Percentiles rank a stretch among this genome's conserved stretches.
Conservation (phyloP, 2,113 vertebrate genomes). For the Anolis carolinensis region DNA sequence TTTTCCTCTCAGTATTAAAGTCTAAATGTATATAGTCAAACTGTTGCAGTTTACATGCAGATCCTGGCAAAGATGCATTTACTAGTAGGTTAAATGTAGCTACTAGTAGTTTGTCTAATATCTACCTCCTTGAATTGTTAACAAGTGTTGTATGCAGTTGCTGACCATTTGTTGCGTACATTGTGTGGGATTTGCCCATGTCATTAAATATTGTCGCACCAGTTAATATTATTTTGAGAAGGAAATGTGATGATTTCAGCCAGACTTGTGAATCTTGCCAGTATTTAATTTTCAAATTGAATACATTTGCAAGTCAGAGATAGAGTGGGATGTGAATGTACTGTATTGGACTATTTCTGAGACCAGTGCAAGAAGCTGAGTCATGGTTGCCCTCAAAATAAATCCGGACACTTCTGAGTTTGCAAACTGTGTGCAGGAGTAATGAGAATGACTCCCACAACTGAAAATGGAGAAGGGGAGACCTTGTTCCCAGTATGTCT, state of each 20-base stretch:
- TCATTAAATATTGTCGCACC: not conserved
- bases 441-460: not conserved
- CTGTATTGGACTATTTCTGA: not conserved
- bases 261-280: not conserved
- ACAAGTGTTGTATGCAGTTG: not conserved
- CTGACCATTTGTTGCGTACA: not conserved
- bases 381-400: conserved; percentile 17
- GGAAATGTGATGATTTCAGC: not conserved
- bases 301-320: not conserved
- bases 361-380: not conserved
- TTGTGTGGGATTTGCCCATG: not conserved
- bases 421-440: not conserved
- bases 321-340: not conserved
- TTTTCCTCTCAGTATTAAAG: not conserved
- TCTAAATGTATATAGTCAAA: not conserved
- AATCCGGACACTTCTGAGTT: not conserved
- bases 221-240: not conserved
- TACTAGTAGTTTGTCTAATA: not conserved
- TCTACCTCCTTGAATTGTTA: not conserved
- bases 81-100: not conserved
- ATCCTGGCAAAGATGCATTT: not conserved
- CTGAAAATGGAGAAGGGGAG: not conserved
- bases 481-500: not conserved
- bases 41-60: too few species aligned
- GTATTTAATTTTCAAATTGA: not conserved